These are phyloP conservation scores for Hypocryptadius cinnamomeus DNA, from an alignment of 2,113 vertebrate genomes.

Conservation along the genomic window DNA sequence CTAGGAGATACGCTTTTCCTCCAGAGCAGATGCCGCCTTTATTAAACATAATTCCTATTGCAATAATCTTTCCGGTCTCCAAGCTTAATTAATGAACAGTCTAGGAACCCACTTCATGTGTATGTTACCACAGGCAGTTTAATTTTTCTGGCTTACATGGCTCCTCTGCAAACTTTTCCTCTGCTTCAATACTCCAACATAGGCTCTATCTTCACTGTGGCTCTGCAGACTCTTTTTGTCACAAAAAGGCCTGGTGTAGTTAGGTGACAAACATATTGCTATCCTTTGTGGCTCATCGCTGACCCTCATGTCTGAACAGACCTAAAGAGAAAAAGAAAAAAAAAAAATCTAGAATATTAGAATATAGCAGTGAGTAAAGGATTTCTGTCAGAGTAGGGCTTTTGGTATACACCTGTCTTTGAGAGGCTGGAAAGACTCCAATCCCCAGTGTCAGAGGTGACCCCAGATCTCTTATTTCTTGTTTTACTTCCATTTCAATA, in stretches of 20 bases:
- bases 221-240: background rate
- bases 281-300: background rate
- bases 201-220: background rate
- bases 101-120: background rate
- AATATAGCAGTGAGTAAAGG: background rate
- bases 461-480: background rate
- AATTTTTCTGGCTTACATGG: background rate
- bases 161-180: background rate
- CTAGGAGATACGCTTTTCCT: background rate
- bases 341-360: background rate
- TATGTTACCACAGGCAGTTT: background rate
- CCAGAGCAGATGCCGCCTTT: background rate
- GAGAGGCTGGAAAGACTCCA: background rate
- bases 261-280: background rate
- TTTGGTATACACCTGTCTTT: background rate
- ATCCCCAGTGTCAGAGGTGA: background rate
- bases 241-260: background rate
- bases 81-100: background rate
- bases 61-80: background rate
- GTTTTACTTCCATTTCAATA: background rate
- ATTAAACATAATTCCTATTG: background rate
- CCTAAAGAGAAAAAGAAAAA: background rate
- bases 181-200: background rate
- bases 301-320: background rate
- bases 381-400: background rate